Evolutionary conservation across 2,888 invertebrate genomes (phyloP), one percentile per base, ranked within the genome.

Genomic region (Papilio protenor): DNA sequence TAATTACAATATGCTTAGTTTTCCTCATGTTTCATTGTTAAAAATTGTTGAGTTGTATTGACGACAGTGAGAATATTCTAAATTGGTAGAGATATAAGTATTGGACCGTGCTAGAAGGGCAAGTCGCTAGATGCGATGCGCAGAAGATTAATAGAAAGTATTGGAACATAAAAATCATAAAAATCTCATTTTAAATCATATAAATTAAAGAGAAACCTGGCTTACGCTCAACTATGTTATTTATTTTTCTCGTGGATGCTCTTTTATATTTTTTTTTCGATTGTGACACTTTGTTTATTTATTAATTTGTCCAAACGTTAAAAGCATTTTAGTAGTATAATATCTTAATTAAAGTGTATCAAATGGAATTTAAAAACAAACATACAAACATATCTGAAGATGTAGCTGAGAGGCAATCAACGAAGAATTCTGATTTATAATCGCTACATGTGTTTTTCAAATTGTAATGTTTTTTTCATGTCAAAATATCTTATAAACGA

Each of bases 1-100:
- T 75, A 64, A 75, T 64, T 64, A 27, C n/a, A 49, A 71, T 21
- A 33, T 57, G 21, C 27, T 73, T 45, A 23, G 5, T 21, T 59
- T 59, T 21, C 12, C 11, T 55, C 47, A 1, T 8, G 10, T 33
- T 57, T 55, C 6, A 16, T 71, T 47, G 16, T 49, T 49, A 8
- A 52, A 27, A 18, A 52, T 52, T 49, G 2, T 55, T 70, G 23
- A 0, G 10, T 40, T 18, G 5, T 14, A n/a, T 66, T 11, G 66
- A 66, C 18, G 16, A 6, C 16, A 27, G 0, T 61, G 4, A 27
- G 1, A 5, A 23, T 59, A 23, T 59, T 59, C 12, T 11, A 61
- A n/a, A 61, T 6, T 61, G 8, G 1, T 27, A 6, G 5, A 27
- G n/a, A 16, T 61, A 61, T 27, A 27, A 16, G 16, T 23, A 61